phyloP scores from a whole-genome alignment of 2,888 invertebrate species.

The Agrochola lychnidis region DNA sequence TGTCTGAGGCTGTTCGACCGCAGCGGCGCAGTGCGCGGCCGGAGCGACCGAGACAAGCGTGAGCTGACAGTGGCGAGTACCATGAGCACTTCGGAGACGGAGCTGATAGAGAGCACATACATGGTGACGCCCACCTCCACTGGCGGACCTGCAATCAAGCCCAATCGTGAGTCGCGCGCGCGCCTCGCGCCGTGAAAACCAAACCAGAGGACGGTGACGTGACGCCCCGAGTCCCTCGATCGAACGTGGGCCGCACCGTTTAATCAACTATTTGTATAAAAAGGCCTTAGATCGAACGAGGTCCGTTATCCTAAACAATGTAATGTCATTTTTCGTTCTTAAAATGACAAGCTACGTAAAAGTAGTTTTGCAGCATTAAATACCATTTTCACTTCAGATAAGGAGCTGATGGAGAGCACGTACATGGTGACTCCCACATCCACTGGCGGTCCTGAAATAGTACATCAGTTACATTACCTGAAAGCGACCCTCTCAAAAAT shows the following conservation, averaged over 20 bases:
- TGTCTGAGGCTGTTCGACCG: conserved; percentile 90
- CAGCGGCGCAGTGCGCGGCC: conserved; percentile 79
- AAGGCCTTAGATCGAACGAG: conserved; percentile 75
- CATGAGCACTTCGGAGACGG: conserved; percentile 99
- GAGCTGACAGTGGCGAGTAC: conserved; percentile 92
- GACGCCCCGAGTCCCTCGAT: conserved; percentile 73
- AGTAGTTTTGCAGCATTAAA: conserved; percentile 79
- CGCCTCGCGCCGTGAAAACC: conserved; percentile 85
- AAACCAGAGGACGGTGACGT: conserved; percentile 83
- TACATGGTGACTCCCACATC: conserved; percentile 95
- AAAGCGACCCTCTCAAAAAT: conserved; percentile 43
- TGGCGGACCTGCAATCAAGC: conserved; percentile 96
- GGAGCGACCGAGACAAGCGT: conserved; percentile 86
- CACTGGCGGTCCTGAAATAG: conserved; percentile 93
- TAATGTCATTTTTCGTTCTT: conserved; percentile 67
- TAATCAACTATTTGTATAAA: conserved; percentile 14
- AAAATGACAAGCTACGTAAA: conserved; percentile 78
- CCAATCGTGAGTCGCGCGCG: conserved; percentile 87
- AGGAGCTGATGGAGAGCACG: conserved; percentile 95
- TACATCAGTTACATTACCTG: conserved; percentile 76
- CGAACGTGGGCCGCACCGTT: conserved; percentile 68
- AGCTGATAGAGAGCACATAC: conserved; percentile 99
- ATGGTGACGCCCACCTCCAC: conserved; percentile 99
- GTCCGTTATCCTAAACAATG: conserved; percentile 71
- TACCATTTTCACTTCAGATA: conserved; percentile 96